Conservation (phyloP, 2,888 invertebrate species). For the Congeria kusceri region DNA sequence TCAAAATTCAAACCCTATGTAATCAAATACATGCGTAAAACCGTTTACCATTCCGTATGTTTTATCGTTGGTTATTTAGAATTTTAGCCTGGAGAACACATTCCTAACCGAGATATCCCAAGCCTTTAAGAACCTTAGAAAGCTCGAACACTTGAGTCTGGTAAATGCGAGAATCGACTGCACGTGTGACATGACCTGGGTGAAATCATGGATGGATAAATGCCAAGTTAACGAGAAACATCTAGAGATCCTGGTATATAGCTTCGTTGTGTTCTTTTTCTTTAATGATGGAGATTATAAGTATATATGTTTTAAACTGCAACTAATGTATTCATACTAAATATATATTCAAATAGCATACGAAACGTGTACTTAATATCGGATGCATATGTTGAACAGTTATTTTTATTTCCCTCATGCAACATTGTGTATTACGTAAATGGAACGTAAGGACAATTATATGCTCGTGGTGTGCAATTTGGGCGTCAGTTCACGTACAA, state of each 20-base stretch:
- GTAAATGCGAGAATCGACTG: constrained; percentile 61
- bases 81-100: constrained; percentile 53
- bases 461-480: background rate
- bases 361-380: background rate
- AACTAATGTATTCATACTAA: too few species aligned
- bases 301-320: too few species aligned
- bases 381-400: background rate
- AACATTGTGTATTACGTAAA: too few species aligned
- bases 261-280: too few species aligned
- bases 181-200: constrained; percentile 69
- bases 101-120: constrained; percentile 49
- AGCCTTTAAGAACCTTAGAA: constrained; percentile 47
- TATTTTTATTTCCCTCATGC: too few species aligned
- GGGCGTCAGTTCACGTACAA: background rate
- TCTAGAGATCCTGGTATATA: constrained; percentile 15
- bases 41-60: too few species aligned
- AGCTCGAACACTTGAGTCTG: constrained; percentile 44
- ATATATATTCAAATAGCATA: too few species aligned
- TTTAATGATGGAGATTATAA: too few species aligned
- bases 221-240: constrained; percentile 3
- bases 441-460: too few species aligned
- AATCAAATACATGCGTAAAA: too few species aligned
- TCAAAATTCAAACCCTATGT: too few species aligned
- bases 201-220: constrained; percentile 41
- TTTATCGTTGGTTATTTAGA: background rate